A percentile compares a stretch with the other conserved stretches of the same genome.
These are phyloP conservation scores for Borostomias antarcticus DNA, from an alignment of 2,797 vertebrate species.

Conservation along the genomic window DNA sequence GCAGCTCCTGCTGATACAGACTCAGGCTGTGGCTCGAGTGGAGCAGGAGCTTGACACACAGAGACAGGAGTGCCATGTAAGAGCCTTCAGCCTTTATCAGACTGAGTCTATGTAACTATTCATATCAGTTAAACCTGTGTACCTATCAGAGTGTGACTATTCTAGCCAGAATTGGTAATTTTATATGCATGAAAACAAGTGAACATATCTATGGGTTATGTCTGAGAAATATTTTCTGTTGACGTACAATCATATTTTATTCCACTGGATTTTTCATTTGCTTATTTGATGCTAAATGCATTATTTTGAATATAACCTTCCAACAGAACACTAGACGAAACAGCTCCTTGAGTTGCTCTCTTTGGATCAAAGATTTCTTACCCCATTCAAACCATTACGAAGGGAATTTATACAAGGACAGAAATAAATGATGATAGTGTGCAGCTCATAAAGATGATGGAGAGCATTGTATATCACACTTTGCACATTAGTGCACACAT, in stretches of 20 bases:
- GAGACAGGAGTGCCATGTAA: constrained; percentile 75
- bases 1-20: constrained; percentile 82
- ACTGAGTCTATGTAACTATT: not conserved
- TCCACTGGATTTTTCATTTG: too few species aligned
- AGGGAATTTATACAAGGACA: constrained; percentile 55
- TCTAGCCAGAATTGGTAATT: too few species aligned
- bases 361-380: constrained; percentile 37
- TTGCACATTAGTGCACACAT: constrained; percentile 83
- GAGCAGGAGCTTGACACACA: constrained; percentile 80
- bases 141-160: too few species aligned
- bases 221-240: not conserved
- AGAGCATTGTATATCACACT: constrained; percentile 56
- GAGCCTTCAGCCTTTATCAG: constrained; percentile 19
- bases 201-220: not conserved
- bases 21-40: constrained; percentile 71
- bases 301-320: too few species aligned
- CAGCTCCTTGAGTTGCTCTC: not conserved
- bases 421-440: constrained; percentile 58
- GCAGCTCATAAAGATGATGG: constrained; percentile 61
- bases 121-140: not conserved
- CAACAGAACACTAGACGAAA: too few species aligned
- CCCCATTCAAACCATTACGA: constrained; percentile 55
- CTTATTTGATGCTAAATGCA: too few species aligned
- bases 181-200: not conserved
- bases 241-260: not conserved